phyloP scores from a whole-genome alignment of 2,888 invertebrate species.

The Drosophila atripex region DNA sequence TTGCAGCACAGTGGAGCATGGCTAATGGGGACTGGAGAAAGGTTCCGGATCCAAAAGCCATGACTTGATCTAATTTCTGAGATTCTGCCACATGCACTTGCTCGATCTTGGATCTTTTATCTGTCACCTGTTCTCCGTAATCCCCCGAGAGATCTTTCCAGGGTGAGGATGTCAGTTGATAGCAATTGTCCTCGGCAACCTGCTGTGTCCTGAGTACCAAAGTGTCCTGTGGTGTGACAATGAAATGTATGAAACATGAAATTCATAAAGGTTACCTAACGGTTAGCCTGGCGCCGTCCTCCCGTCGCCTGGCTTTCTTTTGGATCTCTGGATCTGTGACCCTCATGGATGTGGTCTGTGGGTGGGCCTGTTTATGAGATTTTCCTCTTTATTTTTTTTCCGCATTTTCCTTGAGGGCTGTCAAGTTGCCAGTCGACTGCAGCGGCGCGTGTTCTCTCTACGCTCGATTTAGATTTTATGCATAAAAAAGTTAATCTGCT shows the following conservation, averaged over 20 bases:
- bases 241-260: constrained; percentile 59
- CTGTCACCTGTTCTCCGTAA: constrained; percentile 61
- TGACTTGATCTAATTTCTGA: constrained; percentile 1
- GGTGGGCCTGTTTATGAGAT: constrained; percentile 21
- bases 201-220: constrained; percentile 12
- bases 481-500: constrained; percentile 56
- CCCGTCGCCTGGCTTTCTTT: neutral
- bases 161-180: constrained; percentile 57
- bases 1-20: constrained; percentile 26
- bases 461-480: constrained; percentile 78
- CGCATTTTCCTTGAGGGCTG: constrained; percentile 40
- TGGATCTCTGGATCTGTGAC: neutral
- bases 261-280: constrained; percentile 54
- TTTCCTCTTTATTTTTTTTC: neutral
- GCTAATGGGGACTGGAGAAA: neutral
- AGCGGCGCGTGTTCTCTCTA: constrained; percentile 72
- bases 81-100: constrained; percentile 13
- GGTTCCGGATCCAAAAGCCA: neutral
- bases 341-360: constrained; percentile 15
- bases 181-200: constrained; percentile 50
- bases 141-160: constrained; percentile 21
- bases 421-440: constrained; percentile 73
- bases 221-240: constrained; percentile 64
- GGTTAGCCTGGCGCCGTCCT: constrained; percentile 62
- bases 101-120: constrained; percentile 16